Evolutionary conservation across 2,113 vertebrate species (phyloP).

Genomic region (Sorex fumeus): DNA sequence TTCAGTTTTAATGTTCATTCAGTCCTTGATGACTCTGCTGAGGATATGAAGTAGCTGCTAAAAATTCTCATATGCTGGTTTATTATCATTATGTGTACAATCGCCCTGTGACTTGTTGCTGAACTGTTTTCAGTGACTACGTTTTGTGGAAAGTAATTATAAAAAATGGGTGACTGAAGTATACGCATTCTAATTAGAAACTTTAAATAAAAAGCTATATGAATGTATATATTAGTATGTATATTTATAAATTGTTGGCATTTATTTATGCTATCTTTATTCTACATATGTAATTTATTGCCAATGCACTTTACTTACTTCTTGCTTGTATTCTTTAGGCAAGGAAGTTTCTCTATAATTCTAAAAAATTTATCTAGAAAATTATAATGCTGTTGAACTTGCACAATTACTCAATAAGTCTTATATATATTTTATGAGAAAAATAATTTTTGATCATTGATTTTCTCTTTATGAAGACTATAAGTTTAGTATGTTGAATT

Average conservation of each 20-base stretch:
- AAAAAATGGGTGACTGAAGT: background rate
- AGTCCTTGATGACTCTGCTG: conserved; percentile 22
- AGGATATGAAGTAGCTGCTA: background rate
- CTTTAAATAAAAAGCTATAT: background rate
- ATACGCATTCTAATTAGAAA: background rate
- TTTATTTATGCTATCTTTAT: background rate
- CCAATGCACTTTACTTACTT: background rate
- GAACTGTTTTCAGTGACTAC: background rate
- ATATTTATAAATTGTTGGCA: background rate
- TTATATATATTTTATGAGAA: too few species aligned
- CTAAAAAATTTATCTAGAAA: too few species aligned
- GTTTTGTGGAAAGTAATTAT: background rate
- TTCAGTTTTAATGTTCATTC: conserved; percentile 49
- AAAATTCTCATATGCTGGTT: background rate
- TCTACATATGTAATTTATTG: background rate
- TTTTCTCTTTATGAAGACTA: background rate
- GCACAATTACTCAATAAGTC: too few species aligned
- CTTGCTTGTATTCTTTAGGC: background rate
- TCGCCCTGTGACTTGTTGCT: background rate
- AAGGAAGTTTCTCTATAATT: too few species aligned
- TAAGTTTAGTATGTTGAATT: background rate
- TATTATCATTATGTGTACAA: conserved; percentile 39
- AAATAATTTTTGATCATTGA: background rate
- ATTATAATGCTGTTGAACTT: too few species aligned
- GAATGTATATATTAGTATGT: background rate